phyloP scores from a whole-genome alignment of 2,888 invertebrate species.

The Cryptocephalus moraei region DNA sequence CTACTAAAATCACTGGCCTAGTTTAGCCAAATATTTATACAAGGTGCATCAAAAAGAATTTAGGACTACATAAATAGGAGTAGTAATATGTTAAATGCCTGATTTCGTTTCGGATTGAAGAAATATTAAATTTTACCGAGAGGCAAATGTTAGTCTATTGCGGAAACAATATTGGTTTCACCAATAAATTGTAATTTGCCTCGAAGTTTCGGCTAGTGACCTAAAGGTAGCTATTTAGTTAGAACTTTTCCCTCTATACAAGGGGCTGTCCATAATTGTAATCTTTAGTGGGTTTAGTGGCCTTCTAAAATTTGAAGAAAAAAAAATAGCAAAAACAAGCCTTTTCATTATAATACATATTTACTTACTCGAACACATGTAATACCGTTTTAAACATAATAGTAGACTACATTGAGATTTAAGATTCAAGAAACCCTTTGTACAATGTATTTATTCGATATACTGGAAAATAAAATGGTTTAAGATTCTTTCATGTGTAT shows the following conservation, averaged over 20 bases:
- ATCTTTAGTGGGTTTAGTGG: slow-evolving; percentile 29
- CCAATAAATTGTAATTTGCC: neutral
- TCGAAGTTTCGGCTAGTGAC: slow-evolving; percentile 31
- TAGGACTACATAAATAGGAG: slow-evolving; percentile 6
- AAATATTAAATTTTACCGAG: neutral
- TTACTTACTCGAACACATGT: slow-evolving; percentile 14
- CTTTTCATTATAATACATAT: slow-evolving; percentile 26
- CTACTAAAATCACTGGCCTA: slow-evolving; percentile 22
- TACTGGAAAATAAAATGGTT: slow-evolving; percentile 18
- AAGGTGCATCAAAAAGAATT: slow-evolving; percentile 18
- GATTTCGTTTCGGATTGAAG: neutral
- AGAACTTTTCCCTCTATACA: slow-evolving; percentile 31
- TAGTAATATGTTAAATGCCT: neutral
- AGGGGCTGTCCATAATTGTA: slow-evolving; percentile 25
- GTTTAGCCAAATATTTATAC: slow-evolving; percentile 22
- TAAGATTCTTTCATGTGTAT: slow-evolving; percentile 12
- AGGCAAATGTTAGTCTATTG: neutral
- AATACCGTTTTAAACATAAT: slow-evolving; percentile 16
- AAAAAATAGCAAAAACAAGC: slow-evolving; percentile 20
- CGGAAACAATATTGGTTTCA: neutral
- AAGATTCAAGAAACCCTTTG: slow-evolving; percentile 15
- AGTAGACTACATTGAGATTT: slow-evolving; percentile 18
- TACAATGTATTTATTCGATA: slow-evolving; percentile 21
- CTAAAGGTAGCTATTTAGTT: slow-evolving; percentile 27
- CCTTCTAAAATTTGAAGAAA: slow-evolving; percentile 20